phyloP scores from a whole-genome alignment of 2,797 vertebrate genomes.

The Microchirus variegatus region DNA sequence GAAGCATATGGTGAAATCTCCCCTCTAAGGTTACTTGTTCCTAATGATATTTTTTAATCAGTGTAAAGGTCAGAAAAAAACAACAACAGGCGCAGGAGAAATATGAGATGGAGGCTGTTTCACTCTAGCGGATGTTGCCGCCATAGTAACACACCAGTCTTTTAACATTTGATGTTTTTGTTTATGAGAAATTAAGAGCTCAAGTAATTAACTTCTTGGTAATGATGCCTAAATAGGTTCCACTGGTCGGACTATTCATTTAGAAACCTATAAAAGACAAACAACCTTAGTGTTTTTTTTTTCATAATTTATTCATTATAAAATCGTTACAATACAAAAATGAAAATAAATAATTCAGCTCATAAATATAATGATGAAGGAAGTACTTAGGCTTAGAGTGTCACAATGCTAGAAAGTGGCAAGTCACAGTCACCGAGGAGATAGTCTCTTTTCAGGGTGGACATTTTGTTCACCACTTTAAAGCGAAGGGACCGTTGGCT shows the following conservation, averaged over 20 bases:
- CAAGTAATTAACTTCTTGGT: not conserved
- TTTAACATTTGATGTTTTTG: conserved; percentile 1
- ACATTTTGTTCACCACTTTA: conserved; percentile 88
- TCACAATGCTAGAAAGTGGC: conserved; percentile 77
- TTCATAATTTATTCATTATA: conserved; percentile 73
- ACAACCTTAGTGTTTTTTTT: conserved; percentile 40
- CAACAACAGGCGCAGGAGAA: conserved; percentile 77
- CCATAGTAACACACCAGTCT: conserved; percentile 30
- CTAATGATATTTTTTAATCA: conserved; percentile 75
- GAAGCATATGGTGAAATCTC: conserved; percentile 31
- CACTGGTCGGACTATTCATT: not conserved
- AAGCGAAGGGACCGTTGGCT: conserved; percentile 81
- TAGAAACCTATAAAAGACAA: conserved; percentile 47
- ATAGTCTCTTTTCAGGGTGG: conserved; percentile 87
- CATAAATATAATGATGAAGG: conserved; percentile 50
- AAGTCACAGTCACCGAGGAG: conserved; percentile 80
- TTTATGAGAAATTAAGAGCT: conserved; percentile 2
- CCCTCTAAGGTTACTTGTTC: conserved; percentile 65
- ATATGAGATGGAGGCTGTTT: conserved; percentile 64
- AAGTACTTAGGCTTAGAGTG: conserved; percentile 47
- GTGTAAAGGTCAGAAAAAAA: conserved; percentile 76
- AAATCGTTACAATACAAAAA: conserved; percentile 70
- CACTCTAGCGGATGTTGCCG: conserved; percentile 33
- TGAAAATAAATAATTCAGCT: conserved; percentile 62
- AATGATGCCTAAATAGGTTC: too few relatives aligned